Evolutionary conservation across 2,888 invertebrate species (phyloP).

Genomic region (Plusia festucae): DNA sequence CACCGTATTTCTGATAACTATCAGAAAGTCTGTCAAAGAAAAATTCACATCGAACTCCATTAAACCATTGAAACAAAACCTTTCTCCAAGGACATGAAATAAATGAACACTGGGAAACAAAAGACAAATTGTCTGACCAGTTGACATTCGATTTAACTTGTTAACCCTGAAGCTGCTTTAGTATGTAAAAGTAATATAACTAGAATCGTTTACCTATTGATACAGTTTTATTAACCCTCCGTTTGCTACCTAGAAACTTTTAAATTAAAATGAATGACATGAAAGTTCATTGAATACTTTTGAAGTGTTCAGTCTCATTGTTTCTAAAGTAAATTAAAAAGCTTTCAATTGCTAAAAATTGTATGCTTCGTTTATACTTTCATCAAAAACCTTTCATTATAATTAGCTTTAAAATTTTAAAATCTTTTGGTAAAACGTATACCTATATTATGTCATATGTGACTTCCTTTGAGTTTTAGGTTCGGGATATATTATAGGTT

Average conservation of each 20-base stretch:
- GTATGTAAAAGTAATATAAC: neutral
- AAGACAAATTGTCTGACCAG: neutral
- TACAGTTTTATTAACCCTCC: neutral
- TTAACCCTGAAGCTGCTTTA: neutral
- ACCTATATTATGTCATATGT: neutral
- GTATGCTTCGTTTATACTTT: neutral
- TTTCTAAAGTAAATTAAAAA: neutral
- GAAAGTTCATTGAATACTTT: neutral
- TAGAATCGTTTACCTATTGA: neutral
- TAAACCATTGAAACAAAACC: neutral
- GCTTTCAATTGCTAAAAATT: neutral
- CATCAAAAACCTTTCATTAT: neutral
- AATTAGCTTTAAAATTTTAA: neutral
- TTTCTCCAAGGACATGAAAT: neutral
- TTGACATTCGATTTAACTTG: slow-evolving; percentile 2
- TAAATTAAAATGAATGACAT: too few relatives aligned
- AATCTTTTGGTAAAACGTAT: neutral
- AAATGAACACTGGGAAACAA: neutral
- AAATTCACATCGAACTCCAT: too few relatives aligned
- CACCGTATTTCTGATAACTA: too few relatives aligned
- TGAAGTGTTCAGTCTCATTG: neutral
- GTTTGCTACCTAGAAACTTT: neutral
- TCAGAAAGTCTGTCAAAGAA: too few relatives aligned
- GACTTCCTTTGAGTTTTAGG: too few relatives aligned
- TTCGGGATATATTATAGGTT: too few relatives aligned